Base-by-base conservation (phyloP, 2,888 invertebrate species). In the Tridacna gigas region DNA sequence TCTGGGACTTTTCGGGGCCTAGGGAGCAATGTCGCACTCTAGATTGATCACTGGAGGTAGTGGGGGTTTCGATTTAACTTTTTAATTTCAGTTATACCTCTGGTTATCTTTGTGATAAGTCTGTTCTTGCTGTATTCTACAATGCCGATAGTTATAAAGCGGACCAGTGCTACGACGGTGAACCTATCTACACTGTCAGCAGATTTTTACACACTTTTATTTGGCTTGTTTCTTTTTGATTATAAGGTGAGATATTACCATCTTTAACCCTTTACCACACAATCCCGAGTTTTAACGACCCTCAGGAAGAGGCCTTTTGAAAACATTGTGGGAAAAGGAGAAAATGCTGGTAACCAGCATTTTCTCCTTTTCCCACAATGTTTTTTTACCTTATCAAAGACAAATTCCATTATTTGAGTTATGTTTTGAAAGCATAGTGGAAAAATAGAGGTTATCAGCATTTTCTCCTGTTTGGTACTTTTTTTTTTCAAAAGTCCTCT, bases 101-200 rank as follows among this genome's bases (percentile, higher is more conserved):
- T 93, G 86, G 74, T 92, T 25, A 91, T 94, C 73, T 97, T 96
- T 94, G 97, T 97, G 74, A 95, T 96, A 45, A 96, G 97, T 83
- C 97, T 97, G 95, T 97, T 97, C 82, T 95, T 97, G 90, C 97
- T 97, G 93, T 97, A 97, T 95, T 96, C 97, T 73, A 95, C 97
- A 81, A 97, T 97, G 91, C 97, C 97, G 65, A 96, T 97, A 22
- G 97, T 97, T 95, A 95, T 97, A 86, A 96, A 96, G 91, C 96
- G 97, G 91, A 97, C 97, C 18, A 97, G 97, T 18, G 97, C 98
- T n/a, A 97, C 97, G 71, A 96, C 97, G 90, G 95, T 97, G 93
- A 98, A 98, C 95, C 95, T 98, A 88, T 97, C 97, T 15, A 96
- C 98, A 82, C 95, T 98, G 79, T 97, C 97, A 0, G 96, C 97